Conservation (phyloP, 64 coral and sea anemone genomes). For the Hydrozoanthus tunicans region DNA sequence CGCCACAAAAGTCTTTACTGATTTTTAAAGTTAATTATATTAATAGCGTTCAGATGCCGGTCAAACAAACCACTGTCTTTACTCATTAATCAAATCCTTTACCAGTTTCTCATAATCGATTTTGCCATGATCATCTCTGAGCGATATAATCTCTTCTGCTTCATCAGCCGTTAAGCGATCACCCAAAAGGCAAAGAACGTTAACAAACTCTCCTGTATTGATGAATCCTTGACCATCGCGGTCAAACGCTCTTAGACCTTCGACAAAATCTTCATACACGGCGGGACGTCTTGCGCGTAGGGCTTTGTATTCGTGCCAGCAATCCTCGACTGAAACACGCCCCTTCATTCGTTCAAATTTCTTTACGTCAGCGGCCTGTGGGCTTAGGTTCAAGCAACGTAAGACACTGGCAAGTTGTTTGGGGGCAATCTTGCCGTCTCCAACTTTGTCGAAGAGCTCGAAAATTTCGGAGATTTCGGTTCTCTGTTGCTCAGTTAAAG, state of each 20-base stretch:
- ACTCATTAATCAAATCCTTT: conserved; percentile 19
- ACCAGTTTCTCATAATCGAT: conserved; percentile 44
- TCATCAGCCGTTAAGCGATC: conserved; percentile 31
- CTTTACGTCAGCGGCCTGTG: conserved; percentile 3
- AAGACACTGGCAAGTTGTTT: conserved; percentile 23
- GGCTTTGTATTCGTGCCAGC: background rate
- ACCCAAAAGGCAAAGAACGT: conserved; percentile 23
- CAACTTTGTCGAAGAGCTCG: conserved; percentile 21
- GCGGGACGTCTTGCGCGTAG: background rate
- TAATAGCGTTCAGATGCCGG: no score
- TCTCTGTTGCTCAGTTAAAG: background rate
- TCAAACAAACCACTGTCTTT: background rate
- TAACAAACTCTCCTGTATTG: conserved; percentile 7
- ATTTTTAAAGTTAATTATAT: no score
- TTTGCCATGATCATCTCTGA: conserved; percentile 41
- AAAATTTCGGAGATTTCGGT: conserved; percentile 1
- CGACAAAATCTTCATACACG: conserved; percentile 43
- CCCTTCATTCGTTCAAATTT: conserved; percentile 3
- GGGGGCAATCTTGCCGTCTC: conserved; percentile 19
- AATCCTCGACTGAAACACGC: conserved; percentile 26
- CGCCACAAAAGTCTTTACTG: no score
- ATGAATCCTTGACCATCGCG: conserved; percentile 1
- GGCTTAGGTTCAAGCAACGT: conserved; percentile 13
- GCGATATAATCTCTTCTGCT: conserved; percentile 37
- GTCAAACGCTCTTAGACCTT: conserved; percentile 46